Evolutionary conservation across 2,888 invertebrate species (phyloP), one percentile per base, ranked within the genome.

Genomic region (Isotomurus palustris): DNA sequence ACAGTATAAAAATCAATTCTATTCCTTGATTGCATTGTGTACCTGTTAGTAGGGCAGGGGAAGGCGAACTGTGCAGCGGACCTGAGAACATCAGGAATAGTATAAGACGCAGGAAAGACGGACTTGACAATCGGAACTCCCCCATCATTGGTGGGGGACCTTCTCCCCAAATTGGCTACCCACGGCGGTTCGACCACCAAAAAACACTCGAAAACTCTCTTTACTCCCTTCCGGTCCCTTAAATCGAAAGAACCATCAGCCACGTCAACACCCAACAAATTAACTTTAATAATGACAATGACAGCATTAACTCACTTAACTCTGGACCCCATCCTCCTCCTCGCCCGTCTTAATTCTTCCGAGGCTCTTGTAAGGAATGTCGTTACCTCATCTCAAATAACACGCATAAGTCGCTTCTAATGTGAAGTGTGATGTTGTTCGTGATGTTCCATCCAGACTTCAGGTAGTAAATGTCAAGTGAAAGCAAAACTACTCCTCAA

Each of bases 31-130:
- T 81, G n/a, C n/a, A n/a, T n/a, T 4, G 22, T 43, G 78, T 77
- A 88, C 89, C 85, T 85, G 75, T 84, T 83, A 74, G 86, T 82
- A 73, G 84, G 83, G 75, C 87, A 88, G 17, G 89, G 93, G 80
- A 89, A 94, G 71, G 91, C 88, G 80, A 94, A 94, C 78, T 91
- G 88, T 43, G 92, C 90, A 72, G 93, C 86, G 72, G 87, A 85
- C 75, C 85, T 87, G 57, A 94, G 80, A 68, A 91, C 85, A 75
- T 89, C 90, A 75, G 87, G 84, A 78, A 91, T 88, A 73, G 82
- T 84, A 75, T 86, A 92, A 59, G 81, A 81, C 68, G 87, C 87
- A 43, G 94, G 93, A 77, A 86, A 93, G 1, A 65, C 61, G 2
- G 58, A 58, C 21, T 41, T 36, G 8, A 69, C 29, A n/a, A 59